Evolutionary conservation across 2,113 vertebrate species (phyloP).

Genomic region (Tautogolabrus adspersus): DNA sequence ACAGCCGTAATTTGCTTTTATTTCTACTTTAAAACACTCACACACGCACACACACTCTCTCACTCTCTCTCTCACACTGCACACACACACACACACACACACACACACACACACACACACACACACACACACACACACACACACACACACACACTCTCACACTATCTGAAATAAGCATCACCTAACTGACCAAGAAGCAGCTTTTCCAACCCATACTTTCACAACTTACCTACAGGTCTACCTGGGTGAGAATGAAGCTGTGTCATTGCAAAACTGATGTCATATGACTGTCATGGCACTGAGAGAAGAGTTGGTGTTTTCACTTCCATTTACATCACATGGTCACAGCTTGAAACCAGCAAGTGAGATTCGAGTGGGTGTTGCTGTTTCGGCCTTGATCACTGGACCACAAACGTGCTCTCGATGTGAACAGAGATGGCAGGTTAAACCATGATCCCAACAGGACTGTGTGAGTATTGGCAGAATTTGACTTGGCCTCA

Average conservation of each 20-base stretch:
- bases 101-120: neutral
- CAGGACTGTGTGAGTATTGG: neutral
- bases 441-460: slow-evolving; percentile 4
- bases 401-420: slow-evolving; percentile 44
- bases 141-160: neutral
- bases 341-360: slow-evolving; percentile 61
- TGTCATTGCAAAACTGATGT: slow-evolving; percentile 73
- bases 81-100: no score
- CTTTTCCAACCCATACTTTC: neutral
- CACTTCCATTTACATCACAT: slow-evolving; percentile 81
- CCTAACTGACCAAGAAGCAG: neutral
- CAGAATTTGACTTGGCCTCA: neutral
- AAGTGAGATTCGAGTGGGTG: slow-evolving; percentile 70
- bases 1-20: neutral
- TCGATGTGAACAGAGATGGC: slow-evolving; percentile 1
- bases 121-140: neutral
- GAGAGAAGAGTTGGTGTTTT: slow-evolving; percentile 67
- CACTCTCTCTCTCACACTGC: no score
- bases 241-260: slow-evolving; percentile 60
- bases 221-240: slow-evolving; percentile 12
- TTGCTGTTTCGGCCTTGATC: slow-evolving; percentile 51
- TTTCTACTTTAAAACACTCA: neutral
- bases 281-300: slow-evolving; percentile 69
- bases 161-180: slow-evolving; percentile 22
- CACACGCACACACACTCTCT: neutral